Conservation (phyloP, 2,797 vertebrate species). For the Enteromius trimaculatus region DNA sequence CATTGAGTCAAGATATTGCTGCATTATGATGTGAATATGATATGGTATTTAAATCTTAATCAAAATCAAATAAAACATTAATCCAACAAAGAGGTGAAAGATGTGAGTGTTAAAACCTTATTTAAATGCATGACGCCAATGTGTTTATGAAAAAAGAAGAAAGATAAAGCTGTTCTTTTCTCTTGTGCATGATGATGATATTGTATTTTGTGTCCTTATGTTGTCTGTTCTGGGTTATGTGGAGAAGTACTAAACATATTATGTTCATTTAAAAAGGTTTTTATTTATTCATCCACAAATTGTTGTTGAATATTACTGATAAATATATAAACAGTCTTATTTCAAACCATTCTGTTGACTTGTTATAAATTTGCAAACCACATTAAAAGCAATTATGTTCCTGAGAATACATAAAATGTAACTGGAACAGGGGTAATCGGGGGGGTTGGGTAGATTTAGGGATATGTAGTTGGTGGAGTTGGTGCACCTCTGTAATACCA, state of each 20-base stretch:
- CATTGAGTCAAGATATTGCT: neutral
- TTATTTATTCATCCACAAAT: neutral
- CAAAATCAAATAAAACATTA: neutral
- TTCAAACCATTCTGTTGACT: neutral
- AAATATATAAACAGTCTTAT: neutral
- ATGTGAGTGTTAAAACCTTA: neutral
- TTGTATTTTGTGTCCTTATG: slow-evolving; percentile 15
- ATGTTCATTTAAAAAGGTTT: neutral
- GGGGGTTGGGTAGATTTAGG: no score
- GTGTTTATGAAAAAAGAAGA: neutral
- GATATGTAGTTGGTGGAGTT: no score
- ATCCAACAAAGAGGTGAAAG: neutral
- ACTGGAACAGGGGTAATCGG: no score
- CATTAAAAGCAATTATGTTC: neutral
- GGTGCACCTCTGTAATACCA: no score
- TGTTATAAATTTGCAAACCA: neutral
- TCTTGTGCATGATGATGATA: slow-evolving; percentile 26
- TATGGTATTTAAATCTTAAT: slow-evolving; percentile 7
- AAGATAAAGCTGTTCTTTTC: neutral
- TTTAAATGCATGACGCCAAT: slow-evolving; percentile 14
- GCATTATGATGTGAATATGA: slow-evolving; percentile 6
- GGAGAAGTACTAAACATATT: slow-evolving; percentile 15
- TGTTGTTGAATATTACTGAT: neutral
- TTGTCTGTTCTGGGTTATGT: slow-evolving; percentile 11
- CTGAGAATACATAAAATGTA: neutral